Evolutionary conservation across 2,888 invertebrate species (phyloP).

Genomic region (Muschampia plurimacula): DNA sequence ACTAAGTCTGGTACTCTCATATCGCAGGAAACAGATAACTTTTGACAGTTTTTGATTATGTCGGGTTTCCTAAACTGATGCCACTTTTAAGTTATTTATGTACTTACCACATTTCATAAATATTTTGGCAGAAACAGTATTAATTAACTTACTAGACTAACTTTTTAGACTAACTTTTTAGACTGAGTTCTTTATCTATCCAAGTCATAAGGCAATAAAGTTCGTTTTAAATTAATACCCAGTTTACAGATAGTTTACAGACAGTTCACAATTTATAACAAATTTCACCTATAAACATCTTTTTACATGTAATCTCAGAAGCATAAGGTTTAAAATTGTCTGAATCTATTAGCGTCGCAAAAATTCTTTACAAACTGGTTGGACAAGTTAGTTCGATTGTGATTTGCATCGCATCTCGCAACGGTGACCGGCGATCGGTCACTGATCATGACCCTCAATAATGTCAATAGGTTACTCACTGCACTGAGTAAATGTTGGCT

Average conservation of each 20-base stretch:
- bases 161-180: too few species aligned
- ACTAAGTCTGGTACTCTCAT: too few species aligned
- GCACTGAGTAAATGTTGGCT: constrained; percentile 19
- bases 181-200: too few species aligned
- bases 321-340: background rate
- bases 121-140: too few species aligned
- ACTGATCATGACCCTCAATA: constrained; percentile 49
- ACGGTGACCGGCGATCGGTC: constrained; percentile 30
- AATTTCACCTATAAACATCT: background rate
- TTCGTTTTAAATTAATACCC: background rate
- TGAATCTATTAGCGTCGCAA: background rate
- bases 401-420: constrained; percentile 42
- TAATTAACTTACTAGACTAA: too few species aligned
- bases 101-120: too few species aligned
- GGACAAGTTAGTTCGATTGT: constrained; percentile 43
- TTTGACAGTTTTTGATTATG: too few species aligned
- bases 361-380: constrained; percentile 1
- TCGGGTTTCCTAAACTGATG: too few species aligned
- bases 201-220: background rate
- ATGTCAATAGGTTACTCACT: constrained; percentile 49
- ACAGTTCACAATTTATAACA: background rate
- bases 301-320: background rate
- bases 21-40: too few species aligned
- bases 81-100: too few species aligned
- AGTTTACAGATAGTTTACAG: background rate